phyloP scores from a whole-genome alignment of 2,888 invertebrate species.

The Nomada fabriciana region DNA sequence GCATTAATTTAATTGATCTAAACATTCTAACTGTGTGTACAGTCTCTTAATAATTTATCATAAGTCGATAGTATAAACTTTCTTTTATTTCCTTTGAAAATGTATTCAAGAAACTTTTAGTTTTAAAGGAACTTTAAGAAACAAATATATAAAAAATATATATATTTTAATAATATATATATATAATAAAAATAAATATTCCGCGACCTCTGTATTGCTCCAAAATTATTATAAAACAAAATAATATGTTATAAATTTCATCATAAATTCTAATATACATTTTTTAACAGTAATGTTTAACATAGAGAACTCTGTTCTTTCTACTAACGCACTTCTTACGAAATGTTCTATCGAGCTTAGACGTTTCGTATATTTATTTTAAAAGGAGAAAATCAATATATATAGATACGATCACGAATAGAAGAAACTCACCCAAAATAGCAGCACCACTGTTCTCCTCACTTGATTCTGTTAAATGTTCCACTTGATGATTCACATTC shows the following conservation, averaged over 20 bases:
- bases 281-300: slow-evolving; percentile 21
- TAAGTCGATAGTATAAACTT: slow-evolving; percentile 28
- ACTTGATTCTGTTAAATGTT: slow-evolving; percentile 75
- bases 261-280: slow-evolving; percentile 10
- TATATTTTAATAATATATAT: background rate
- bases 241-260: slow-evolving; percentile 6
- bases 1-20: slow-evolving; percentile 39
- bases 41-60: slow-evolving; percentile 17
- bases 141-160: slow-evolving; percentile 15
- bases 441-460: slow-evolving; percentile 78
- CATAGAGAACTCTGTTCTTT: slow-evolving; percentile 5
- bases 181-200: background rate
- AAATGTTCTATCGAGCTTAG: slow-evolving; percentile 14
- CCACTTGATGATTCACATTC: slow-evolving; percentile 76
- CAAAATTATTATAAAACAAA: slow-evolving; percentile 26
- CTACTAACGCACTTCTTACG: slow-evolving; percentile 7
- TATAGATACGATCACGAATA: slow-evolving; percentile 70
- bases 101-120: background rate
- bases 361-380: slow-evolving; percentile 35
- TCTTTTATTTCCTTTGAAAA: slow-evolving; percentile 22
- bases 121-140: background rate
- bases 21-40: slow-evolving; percentile 30
- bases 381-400: slow-evolving; percentile 65
- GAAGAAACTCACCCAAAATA: slow-evolving; percentile 80
- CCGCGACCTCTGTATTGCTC: background rate